These are phyloP conservation scores for Xylota segnis DNA, from an alignment of 2,888 invertebrate species.

Conservation along the genomic window DNA sequence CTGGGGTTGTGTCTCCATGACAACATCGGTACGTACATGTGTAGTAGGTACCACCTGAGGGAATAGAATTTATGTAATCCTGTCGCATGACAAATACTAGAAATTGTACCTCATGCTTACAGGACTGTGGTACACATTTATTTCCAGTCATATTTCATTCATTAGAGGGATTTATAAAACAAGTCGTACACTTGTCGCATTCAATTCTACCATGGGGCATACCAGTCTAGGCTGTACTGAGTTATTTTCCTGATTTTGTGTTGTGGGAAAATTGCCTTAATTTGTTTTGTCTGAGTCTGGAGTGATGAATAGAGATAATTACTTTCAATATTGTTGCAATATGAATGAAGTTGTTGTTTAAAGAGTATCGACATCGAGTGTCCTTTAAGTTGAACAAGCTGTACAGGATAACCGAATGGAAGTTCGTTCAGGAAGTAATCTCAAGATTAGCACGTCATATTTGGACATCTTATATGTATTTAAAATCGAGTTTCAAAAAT, in stretches of 20 bases:
- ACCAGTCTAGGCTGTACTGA: background rate
- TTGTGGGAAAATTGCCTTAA: background rate
- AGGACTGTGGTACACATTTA: conserved; percentile 8
- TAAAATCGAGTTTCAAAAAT: too few species aligned
- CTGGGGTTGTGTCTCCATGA: background rate
- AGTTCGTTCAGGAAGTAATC: too few species aligned
- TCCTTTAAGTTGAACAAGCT: too few species aligned
- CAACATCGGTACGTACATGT: background rate
- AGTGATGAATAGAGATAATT: background rate
- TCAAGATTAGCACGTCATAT: too few species aligned
- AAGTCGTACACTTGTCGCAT: conserved; percentile 18
- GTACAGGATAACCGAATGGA: too few species aligned
- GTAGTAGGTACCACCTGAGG: conserved; percentile 9
- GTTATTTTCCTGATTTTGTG: background rate
- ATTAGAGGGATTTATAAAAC: conserved; percentile 20
- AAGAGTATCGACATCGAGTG: background rate
- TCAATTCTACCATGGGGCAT: conserved; percentile 8
- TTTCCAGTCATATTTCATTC: conserved; percentile 21
- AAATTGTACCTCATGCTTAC: background rate
- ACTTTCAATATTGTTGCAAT: background rate
- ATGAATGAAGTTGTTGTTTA: background rate
- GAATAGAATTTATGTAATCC: conserved; percentile 34
- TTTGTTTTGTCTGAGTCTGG: background rate
- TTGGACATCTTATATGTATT: too few species aligned
- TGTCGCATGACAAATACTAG: conserved; percentile 32